phyloP scores from a whole-genome alignment of 1,140 invertebrate species.

The Lanistes nyassanus region DNA sequence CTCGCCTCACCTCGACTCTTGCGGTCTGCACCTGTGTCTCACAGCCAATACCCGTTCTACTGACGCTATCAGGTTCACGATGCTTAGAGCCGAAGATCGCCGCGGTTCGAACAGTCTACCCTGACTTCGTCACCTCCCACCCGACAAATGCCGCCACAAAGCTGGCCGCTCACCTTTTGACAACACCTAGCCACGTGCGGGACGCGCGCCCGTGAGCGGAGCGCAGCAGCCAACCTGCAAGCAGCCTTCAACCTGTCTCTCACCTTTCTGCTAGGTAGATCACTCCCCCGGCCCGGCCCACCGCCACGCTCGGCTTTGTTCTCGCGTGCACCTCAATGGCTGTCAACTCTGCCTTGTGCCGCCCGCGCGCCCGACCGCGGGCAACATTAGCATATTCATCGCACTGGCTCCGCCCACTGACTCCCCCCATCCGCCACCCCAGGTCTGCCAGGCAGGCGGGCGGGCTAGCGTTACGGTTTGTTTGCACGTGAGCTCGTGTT shows the following conservation, averaged over 20 bases:
- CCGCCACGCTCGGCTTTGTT: slow-evolving; percentile 19
- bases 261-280: slow-evolving; percentile 16
- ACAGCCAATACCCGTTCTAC: no score
- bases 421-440: neutral
- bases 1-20: no score
- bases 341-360: neutral
- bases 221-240: slow-evolving; percentile 7
- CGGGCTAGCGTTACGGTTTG: no score
- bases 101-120: no score
- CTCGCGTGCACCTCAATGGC: slow-evolving; percentile 24
- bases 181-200: slow-evolving; percentile 16
- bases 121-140: neutral
- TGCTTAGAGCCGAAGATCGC: no score
- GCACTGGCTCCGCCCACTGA: slow-evolving; percentile 8
- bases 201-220: neutral
- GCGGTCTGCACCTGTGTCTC: no score
- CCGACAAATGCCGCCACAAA: neutral
- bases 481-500: no score
- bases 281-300: slow-evolving; percentile 10
- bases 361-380: neutral
- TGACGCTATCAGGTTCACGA: no score
- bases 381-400: slow-evolving; percentile 24
- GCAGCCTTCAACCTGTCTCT: slow-evolving; percentile 23
- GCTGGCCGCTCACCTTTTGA: slow-evolving; percentile 13
- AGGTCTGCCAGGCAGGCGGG: no score